Evolutionary conservation across 2,113 vertebrate genomes (phyloP), one percentile per base, ranked within the genome.

Genomic region (Formicarius rufipectus): DNA sequence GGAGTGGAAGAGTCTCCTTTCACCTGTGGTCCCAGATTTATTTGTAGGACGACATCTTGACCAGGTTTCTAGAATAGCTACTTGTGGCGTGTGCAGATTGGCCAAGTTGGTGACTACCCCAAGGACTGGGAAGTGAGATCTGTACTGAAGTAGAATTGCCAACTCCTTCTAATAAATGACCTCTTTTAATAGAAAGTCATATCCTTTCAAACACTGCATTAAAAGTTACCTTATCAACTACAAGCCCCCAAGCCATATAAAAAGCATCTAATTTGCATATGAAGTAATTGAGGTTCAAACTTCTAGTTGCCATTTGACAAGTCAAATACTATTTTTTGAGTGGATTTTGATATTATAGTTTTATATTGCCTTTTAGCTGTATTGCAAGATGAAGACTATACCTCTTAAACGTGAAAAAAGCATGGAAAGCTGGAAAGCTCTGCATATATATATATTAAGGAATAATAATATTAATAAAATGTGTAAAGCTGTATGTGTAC

Each of bases 191-290:
- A 68, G 58, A 56, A 91, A 96, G 67, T 71, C 56, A 87, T 84
- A 92, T 93, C 60, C 84, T 95, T 92, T 74, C 19, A 56, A 91
- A 31, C 27, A 31, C n/a, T 40, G 82, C n/a, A 50, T 93, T 84
- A 62, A 92, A 89, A 89, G 64, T 56, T 37, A 15, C 35, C 35
- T 90, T 81, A 60, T 89, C 89, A 87, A 71, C 90, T 71, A 27
- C 42, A 92, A 44, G 53, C 14, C 79, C 68, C 66, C 8, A 9
- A 71, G 50, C 31, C 15, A 5, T 72, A 60, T 81, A 63, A 82
- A 84, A 89, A 42, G 28, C 17, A 33, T 35, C 22, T 58, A 55
- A 45, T 89, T 94, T 87, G n/a, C 52, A 62, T 76, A 8, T 49
- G 45, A 79, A 83, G 4, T 76, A 68, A 82, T 76, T 83, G 14